These are phyloP conservation scores for Elysia crispata DNA, from an alignment of 2,888 invertebrate species.

Conservation along the genomic window DNA sequence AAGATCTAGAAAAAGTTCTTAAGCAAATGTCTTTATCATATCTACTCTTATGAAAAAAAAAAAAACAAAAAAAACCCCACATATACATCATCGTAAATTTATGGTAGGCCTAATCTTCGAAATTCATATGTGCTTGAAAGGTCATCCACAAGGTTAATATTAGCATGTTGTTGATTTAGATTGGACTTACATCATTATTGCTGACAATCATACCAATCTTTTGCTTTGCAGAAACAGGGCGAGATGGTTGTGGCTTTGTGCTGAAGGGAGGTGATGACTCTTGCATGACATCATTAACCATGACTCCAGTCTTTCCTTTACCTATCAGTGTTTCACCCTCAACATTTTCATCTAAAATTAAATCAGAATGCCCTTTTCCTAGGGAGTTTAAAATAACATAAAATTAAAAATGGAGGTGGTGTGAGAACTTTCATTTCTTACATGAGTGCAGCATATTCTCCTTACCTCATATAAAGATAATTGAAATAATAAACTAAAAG, in stretches of 20 bases:
- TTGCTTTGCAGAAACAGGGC: conserved; percentile 60
- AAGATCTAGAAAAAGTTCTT: too few relatives aligned
- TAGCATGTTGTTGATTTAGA: too few relatives aligned
- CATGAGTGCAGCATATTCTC: too few relatives aligned
- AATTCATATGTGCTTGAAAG: too few relatives aligned
- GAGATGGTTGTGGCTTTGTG: conserved; percentile 49
- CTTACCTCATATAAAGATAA: neutral
- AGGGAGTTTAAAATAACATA: neutral
- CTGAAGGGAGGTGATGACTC: conserved; percentile 53
- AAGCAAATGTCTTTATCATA: too few relatives aligned
- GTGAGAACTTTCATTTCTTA: too few relatives aligned
- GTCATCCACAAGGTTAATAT: too few relatives aligned
- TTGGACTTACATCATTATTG: conserved; percentile 61
- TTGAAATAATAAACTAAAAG: neutral
- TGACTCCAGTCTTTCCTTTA: conserved; percentile 63
- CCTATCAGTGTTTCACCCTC: conserved; percentile 72
- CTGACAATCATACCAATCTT: conserved; percentile 64
- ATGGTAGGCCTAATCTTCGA: too few relatives aligned
- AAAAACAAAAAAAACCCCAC: too few relatives aligned
- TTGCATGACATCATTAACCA: conserved; percentile 56
- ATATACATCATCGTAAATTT: too few relatives aligned
- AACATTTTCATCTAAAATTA: conserved; percentile 70
- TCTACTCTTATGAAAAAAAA: too few relatives aligned
- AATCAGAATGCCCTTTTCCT: conserved; percentile 50
- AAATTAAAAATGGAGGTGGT: neutral